Base-by-base conservation (phyloP, 2,797 vertebrate species). In the Propithecus perrieri region DNA sequence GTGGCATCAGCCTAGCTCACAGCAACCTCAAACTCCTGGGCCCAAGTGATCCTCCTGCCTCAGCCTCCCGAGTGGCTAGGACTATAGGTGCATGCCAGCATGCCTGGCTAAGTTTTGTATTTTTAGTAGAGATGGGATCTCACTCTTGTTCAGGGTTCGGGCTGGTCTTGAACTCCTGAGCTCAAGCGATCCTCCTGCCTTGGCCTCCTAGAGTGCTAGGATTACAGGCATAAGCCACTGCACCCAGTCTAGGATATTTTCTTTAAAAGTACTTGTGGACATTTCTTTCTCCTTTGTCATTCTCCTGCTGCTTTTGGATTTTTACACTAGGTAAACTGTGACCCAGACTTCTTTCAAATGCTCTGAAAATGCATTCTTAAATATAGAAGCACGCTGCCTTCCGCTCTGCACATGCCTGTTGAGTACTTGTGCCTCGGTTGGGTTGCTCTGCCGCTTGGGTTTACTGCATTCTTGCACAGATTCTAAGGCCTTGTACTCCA, bases 321-420 rank as follows among this genome's bases (percentile, higher is more conserved):
- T 93, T 80, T 88, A 46, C 28, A 38, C 8, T 38, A 59, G n/a
- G 59, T 81, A 28, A 91, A 65, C 33, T 35, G 76, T 11, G 38
- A 57, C 10, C 48, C 33, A 65, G 86, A 81, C 48, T 85, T 67
- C 26, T 89, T 93, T 72, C 35, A 15, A 15, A 35, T 67, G 38
- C 69, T 83, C 26, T 94, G 63, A 81, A 95, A 94, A 76, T 35
- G 33, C 20, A 48, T 75, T 74, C 89, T 89, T 67, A 33, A 67
- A 26, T 35, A 24, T 5, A 72, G 28, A 24, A 17, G 38, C 0
- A 1, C 9, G 30, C 22, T 10, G 3, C 48, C 41, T 55, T 30
- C 22, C 1, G 0, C n/a, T 89, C 11, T n/a, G 17, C 65, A 72
- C 0, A 0, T 24, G 10, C 53, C 65, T 41, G n/a, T 7, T 15